Percentiles rank a stretch among this genome's conserved stretches.
Evolutionary conservation across 2,113 vertebrate species (phyloP).

Genomic region (Lophotis ruficrista): DNA sequence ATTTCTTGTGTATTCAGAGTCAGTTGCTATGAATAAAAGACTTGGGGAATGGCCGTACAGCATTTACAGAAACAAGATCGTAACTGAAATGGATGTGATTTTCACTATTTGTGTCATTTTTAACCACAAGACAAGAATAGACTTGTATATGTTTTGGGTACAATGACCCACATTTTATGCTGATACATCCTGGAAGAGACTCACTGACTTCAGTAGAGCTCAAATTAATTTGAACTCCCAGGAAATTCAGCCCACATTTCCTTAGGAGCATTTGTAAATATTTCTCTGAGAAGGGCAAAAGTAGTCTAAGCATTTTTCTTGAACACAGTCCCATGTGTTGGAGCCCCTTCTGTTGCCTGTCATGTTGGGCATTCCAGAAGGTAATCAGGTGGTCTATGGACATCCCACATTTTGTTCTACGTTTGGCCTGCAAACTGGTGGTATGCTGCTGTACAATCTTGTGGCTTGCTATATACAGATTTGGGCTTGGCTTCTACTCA

Average conservation of each 20-base stretch:
- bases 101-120: not conserved
- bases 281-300: not conserved
- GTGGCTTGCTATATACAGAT: slow-evolving; percentile 53
- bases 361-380: not conserved
- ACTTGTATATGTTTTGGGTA: not conserved
- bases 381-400: slow-evolving; percentile 38
- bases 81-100: not conserved
- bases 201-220: not conserved
- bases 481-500: slow-evolving; percentile 52
- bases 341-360: not conserved
- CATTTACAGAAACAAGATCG: not conserved
- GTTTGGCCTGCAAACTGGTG: not conserved
- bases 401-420: slow-evolving; percentile 1
- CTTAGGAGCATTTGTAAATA: not conserved
- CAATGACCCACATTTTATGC: not conserved
- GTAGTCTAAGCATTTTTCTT: not conserved
- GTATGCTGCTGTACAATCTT: slow-evolving; percentile 32
- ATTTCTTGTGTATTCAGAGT: not conserved
- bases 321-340: not conserved
- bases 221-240: not conserved
- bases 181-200: not conserved
- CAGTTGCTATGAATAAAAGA: not conserved
- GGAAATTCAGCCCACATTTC: not conserved
- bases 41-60: not conserved
- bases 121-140: not conserved